Base-by-base conservation (phyloP, 2,888 invertebrate genomes). In the Crepidodera aurea region DNA sequence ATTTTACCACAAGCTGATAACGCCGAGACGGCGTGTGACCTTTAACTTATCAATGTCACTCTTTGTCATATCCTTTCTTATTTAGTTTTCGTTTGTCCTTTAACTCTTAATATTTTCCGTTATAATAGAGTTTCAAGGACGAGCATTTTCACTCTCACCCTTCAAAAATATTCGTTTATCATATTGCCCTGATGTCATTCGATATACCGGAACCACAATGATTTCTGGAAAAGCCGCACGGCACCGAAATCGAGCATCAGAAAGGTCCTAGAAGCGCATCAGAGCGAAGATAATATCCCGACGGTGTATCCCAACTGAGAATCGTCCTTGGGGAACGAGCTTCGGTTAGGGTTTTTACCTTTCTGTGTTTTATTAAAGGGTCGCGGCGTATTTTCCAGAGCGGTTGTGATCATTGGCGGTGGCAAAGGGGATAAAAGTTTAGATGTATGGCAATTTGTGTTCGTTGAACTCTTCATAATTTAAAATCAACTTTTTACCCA, bases 241-340 rank as follows among this genome's bases (percentile, higher is more conserved):
- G 34, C 13, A n/a, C 13, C 34, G 34, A 34, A 34, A 34, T 34
- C 34, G 34, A 10, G 34, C 34, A 13, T 12, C 6, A 2, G 34
- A 34, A 34, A 34, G 34, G 34, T 34, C 34, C 34, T 34, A 12
- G 34, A 37, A 53, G 15, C 8, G 53, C 53, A 53, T 39, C 53
- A 56, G 66, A 60, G 69, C 61, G 65, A 55, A 40, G 57, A 60
- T 57, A 56, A 60, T 61, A 61, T 61, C 54, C 51, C 42, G 37
- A 48, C 56, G 65, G 56, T 42, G 51, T 56, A 59, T 64, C 67
- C 61, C 58, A 51, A 61, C 64, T 53, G 25, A 65, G 60, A 69
- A 67, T 69, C 62, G 67, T 65, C 67, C 66, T 60, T 8, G 25
- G 67, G 67, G 67, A 67, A 46, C 62, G 42, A 34, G 51, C 42